phyloP scores from a whole-genome alignment of 2,888 invertebrate species.

The Pogonocherus hispidulus region DNA sequence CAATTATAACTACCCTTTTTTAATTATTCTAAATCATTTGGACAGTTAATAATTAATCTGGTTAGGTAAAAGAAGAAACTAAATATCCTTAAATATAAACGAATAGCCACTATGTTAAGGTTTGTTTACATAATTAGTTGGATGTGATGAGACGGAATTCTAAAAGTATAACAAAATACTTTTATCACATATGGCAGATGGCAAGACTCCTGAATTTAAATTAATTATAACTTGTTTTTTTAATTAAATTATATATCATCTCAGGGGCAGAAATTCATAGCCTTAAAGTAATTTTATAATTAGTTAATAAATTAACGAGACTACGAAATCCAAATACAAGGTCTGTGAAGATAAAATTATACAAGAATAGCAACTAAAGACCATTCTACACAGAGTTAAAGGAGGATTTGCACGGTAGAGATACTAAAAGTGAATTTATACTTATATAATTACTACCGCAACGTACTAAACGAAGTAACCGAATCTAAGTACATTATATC shows the following conservation, averaged over 20 bases:
- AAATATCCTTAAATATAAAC: neutral
- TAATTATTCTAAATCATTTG: conserved; percentile 5
- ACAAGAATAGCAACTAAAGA: too few relatives aligned
- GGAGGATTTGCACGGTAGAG: too few relatives aligned
- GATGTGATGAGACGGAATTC: conserved; percentile 9
- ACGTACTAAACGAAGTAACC: too few relatives aligned
- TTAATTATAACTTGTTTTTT: conserved; percentile 7
- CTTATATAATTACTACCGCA: too few relatives aligned
- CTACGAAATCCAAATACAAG: too few relatives aligned
- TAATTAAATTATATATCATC: neutral
- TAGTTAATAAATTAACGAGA: too few relatives aligned
- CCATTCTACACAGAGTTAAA: too few relatives aligned
- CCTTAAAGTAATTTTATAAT: too few relatives aligned
- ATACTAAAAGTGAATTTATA: too few relatives aligned
- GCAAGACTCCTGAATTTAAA: neutral
- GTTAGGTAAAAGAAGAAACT: neutral
- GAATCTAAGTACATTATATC: too few relatives aligned
- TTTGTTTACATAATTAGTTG: conserved; percentile 5
- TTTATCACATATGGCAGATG: conserved; percentile 14
- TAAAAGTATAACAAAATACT: conserved; percentile 16
- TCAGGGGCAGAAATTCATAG: neutral
- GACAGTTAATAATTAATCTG: conserved; percentile 4
- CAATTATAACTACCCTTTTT: conserved; percentile 5
- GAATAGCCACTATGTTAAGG: neutral
- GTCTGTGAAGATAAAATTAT: too few relatives aligned